These are phyloP conservation scores for Bombyx huttoni DNA, from an alignment of 2,888 invertebrate genomes.

Conservation along the genomic window DNA sequence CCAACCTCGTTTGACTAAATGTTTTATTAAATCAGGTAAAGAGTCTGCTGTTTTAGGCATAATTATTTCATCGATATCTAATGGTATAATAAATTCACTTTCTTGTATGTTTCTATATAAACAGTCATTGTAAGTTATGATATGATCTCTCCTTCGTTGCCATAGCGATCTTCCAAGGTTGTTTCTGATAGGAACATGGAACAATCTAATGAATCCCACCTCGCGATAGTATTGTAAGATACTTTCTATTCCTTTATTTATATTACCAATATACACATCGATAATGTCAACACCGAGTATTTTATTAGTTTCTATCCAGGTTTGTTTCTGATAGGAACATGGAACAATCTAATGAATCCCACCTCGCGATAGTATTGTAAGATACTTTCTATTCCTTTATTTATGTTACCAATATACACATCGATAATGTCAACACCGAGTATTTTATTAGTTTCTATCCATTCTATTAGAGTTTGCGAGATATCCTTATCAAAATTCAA, in stretches of 20 bases:
- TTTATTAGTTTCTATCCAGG: constrained; percentile 61
- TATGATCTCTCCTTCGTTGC: constrained; percentile 79
- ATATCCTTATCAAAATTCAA: constrained; percentile 76
- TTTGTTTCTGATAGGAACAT: constrained; percentile 66
- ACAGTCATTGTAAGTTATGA: constrained; percentile 84
- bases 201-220: constrained; percentile 57
- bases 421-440: constrained; percentile 78
- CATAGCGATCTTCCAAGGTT: constrained; percentile 57
- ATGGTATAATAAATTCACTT: constrained; percentile 76
- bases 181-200: constrained; percentile 67
- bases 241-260: constrained; percentile 66
- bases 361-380: constrained; percentile 68
- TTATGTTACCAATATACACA: constrained; percentile 76
- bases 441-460: constrained; percentile 78
- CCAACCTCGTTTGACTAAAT: constrained; percentile 51
- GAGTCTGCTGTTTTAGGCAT: constrained; percentile 74
- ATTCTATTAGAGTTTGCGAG: constrained; percentile 75
- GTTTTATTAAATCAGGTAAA: constrained; percentile 71
- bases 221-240: constrained; percentile 72
- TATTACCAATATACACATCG: constrained; percentile 75
- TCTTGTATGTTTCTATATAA: constrained; percentile 78
- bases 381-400: constrained; percentile 64
- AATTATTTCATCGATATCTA: constrained; percentile 83
- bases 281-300: constrained; percentile 78
- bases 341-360: constrained; percentile 60